Conservation (phyloP, 2,797 vertebrate genomes). For the Eutrigla gurnardus region DNA sequence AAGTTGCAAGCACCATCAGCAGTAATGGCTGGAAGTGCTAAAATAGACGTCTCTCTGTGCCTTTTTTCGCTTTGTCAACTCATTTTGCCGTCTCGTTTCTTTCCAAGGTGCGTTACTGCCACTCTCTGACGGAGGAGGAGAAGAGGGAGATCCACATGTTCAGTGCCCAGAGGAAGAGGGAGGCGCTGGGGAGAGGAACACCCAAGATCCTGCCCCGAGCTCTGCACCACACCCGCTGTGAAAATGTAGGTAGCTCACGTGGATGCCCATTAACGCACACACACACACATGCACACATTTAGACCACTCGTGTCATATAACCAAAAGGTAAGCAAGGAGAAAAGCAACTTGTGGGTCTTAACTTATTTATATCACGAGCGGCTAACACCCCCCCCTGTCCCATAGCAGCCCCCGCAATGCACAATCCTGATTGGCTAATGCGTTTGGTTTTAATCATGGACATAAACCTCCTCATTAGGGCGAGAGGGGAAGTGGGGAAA, state of each 20-base stretch:
- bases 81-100: not conserved
- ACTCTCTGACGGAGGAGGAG: conserved; percentile 93
- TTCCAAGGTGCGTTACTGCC: conserved; percentile 93
- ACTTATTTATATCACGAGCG: conserved; percentile 62
- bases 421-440: conserved; percentile 56
- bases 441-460: conserved; percentile 64
- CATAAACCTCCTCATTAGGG: conserved; percentile 75
- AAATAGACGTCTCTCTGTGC: conserved; percentile 7
- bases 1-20: conserved; percentile 28
- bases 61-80: conserved; percentile 5
- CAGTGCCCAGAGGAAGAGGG: conserved; percentile 95
- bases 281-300: conserved; percentile 25
- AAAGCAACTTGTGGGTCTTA: conserved; percentile 51
- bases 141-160: conserved; percentile 95
- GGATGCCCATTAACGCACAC: conserved; percentile 6
- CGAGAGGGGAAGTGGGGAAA: conserved; percentile 67
- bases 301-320: conserved; percentile 10
- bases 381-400: conserved; percentile 43
- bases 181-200: conserved; percentile 93
- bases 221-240: conserved; percentile 89
- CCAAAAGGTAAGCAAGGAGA: conserved; percentile 25
- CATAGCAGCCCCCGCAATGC: conserved; percentile 27
- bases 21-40: conserved; percentile 18
- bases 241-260: conserved; percentile 86
- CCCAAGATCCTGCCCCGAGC: conserved; percentile 92